phyloP scores from a whole-genome alignment of 2,113 vertebrate genomes.

The Pangasianodon gigas region DNA sequence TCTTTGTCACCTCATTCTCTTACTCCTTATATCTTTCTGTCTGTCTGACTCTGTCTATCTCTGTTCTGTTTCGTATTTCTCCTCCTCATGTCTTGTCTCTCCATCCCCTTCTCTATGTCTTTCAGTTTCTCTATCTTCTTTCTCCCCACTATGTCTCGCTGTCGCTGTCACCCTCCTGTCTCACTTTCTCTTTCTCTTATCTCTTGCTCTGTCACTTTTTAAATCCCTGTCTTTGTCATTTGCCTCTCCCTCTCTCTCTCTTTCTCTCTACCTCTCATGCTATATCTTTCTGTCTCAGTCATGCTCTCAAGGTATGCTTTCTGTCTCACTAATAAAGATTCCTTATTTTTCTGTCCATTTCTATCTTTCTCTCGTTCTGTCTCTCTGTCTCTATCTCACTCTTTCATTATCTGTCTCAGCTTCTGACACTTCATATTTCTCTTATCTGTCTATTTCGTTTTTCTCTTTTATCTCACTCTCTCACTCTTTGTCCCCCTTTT shows the following conservation, averaged over 20 bases:
- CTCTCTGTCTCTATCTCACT: background rate
- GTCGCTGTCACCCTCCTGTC: background rate
- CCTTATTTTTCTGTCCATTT: background rate
- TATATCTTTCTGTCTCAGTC: too few relatives aligned
- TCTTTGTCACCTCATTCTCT: background rate
- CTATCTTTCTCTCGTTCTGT: background rate
- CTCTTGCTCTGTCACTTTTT: too few relatives aligned
- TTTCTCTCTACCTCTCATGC: too few relatives aligned
- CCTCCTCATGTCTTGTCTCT: background rate
- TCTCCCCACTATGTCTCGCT: background rate
- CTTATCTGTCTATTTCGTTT: background rate
- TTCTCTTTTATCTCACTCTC: background rate
- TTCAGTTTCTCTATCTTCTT: background rate
- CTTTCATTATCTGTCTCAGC: background rate
- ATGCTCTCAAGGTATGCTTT: too few relatives aligned
- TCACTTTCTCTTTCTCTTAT: background rate
- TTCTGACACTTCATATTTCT: background rate
- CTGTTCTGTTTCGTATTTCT: background rate
- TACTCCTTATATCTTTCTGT: background rate
- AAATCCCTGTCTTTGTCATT: background rate
- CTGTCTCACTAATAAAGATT: background rate
- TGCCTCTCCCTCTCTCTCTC: background rate
- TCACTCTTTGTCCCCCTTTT: background rate
- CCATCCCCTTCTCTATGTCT: background rate
- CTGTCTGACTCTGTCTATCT: background rate